These are phyloP conservation scores for Phengaris arion DNA, from an alignment of 2,888 invertebrate genomes.

Conservation along the genomic window DNA sequence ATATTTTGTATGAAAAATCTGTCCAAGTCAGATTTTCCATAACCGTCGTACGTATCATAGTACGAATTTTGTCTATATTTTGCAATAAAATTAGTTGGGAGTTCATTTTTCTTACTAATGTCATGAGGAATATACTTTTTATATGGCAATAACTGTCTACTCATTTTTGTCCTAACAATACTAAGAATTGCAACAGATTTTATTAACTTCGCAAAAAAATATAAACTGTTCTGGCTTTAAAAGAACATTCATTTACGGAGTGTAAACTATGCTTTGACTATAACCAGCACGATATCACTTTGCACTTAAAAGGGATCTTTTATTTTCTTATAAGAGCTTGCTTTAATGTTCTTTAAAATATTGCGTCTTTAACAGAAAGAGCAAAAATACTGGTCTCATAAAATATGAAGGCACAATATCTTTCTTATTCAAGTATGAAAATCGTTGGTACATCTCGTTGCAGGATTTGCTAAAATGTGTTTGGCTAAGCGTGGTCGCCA, in stretches of 20 bases:
- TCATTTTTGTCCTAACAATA: not conserved
- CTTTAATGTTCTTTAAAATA: conserved; percentile 27
- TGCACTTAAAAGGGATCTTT: conserved; percentile 20
- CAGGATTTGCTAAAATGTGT: not conserved
- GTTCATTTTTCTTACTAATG: too few relatives aligned
- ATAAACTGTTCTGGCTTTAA: not conserved
- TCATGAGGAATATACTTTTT: too few relatives aligned
- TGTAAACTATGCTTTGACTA: conserved; percentile 12
- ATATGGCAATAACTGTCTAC: too few relatives aligned
- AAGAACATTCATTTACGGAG: conserved; percentile 11
- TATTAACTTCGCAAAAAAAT: not conserved
- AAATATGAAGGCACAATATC: conserved; percentile 12
- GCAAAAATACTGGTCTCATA: conserved; percentile 12
- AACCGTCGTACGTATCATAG: too few relatives aligned
- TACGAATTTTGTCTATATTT: too few relatives aligned
- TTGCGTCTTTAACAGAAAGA: conserved; percentile 15
- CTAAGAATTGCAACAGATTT: not conserved
- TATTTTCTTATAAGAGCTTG: conserved; percentile 16
- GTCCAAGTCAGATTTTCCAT: too few relatives aligned
- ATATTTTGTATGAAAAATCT: too few relatives aligned
- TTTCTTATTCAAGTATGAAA: not conserved
- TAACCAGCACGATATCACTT: conserved; percentile 19
- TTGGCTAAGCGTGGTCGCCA: too few relatives aligned
- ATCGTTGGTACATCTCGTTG: not conserved
- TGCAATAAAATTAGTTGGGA: too few relatives aligned